Evolutionary conservation across 2,888 invertebrate genomes (phyloP).

Genomic region (Philopedon plagiatum): DNA sequence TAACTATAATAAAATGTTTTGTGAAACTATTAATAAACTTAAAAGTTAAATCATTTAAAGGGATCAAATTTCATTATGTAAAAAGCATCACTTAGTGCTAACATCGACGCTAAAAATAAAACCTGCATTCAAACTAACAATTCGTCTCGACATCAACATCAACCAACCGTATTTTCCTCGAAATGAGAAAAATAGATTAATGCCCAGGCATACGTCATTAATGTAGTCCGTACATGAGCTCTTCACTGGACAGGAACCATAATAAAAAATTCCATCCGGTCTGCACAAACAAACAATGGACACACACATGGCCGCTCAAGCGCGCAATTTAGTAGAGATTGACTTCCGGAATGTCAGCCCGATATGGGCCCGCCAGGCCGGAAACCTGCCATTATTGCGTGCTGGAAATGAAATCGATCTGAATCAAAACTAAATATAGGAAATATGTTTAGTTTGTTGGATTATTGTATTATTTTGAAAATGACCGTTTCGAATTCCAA

Average conservation of each 20-base stretch:
- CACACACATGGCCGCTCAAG: slow-evolving; percentile 52
- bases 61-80: neutral
- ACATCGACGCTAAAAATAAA: neutral
- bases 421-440: slow-evolving; percentile 30
- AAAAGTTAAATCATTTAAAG: neutral
- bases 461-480: slow-evolving; percentile 2
- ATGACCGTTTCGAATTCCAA: neutral
- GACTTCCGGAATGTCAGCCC: slow-evolving; percentile 50
- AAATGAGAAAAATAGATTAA: slow-evolving; percentile 45
- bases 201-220: slow-evolving; percentile 42
- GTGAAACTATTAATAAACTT: no score
- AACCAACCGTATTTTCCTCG: slow-evolving; percentile 18
- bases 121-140: slow-evolving; percentile 1
- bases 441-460: slow-evolving; percentile 11
- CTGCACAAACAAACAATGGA: slow-evolving; percentile 49
- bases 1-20: no score
- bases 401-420: slow-evolving; percentile 42
- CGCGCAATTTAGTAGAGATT: slow-evolving; percentile 50
- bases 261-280: slow-evolving; percentile 53
- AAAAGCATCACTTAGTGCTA: neutral
- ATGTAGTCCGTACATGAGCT: slow-evolving; percentile 42
- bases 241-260: slow-evolving; percentile 52
- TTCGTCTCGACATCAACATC: slow-evolving; percentile 3
- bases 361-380: slow-evolving; percentile 52
- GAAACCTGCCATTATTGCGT: slow-evolving; percentile 49